These are phyloP conservation scores for Eulithis prunata DNA, from an alignment of 2,888 invertebrate species.

Conservation along the genomic window DNA sequence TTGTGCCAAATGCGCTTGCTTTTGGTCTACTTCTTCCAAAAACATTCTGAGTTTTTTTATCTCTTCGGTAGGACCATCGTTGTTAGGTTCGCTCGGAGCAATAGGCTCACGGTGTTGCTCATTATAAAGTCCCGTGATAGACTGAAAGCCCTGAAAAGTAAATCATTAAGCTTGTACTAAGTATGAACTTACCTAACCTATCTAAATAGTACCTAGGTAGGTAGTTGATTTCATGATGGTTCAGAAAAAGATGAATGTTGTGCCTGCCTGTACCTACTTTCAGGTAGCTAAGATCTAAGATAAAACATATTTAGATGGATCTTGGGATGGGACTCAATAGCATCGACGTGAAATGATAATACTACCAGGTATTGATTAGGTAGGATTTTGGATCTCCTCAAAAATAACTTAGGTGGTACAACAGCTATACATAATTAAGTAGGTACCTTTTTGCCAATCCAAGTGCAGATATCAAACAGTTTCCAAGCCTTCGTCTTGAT, in stretches of 20 bases:
- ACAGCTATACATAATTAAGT: background rate
- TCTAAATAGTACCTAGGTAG: too few relatives aligned
- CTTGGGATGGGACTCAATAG: too few relatives aligned
- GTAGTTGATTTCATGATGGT: too few relatives aligned
- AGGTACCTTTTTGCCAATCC: conserved; percentile 77
- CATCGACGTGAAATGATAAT: too few relatives aligned
- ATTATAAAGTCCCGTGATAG: conserved; percentile 68
- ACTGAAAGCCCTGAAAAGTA: conserved; percentile 66
- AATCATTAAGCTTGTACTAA: too few relatives aligned
- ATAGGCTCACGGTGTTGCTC: conserved; percentile 64
- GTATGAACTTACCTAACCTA: too few relatives aligned
- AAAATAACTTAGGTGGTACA: background rate
- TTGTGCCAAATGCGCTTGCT: conserved; percentile 56
- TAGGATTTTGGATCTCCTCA: background rate
- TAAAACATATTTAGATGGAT: too few relatives aligned
- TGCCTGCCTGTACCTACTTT: too few relatives aligned
- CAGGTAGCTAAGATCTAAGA: too few relatives aligned
- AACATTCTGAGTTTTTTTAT: conserved; percentile 57
- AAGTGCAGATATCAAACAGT: conserved; percentile 71
- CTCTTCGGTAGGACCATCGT: conserved; percentile 49
- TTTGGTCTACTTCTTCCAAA: conserved; percentile 62
- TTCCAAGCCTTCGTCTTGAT: conserved; percentile 65
- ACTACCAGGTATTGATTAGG: too few relatives aligned
- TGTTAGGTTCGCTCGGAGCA: conserved; percentile 41
- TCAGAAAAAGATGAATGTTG: too few relatives aligned